Percentiles rank a stretch among this genome's conserved stretches.
These are phyloP conservation scores for Pantherophis guttatus DNA, from an alignment of 2,113 vertebrate genomes.

Conservation along the genomic window DNA sequence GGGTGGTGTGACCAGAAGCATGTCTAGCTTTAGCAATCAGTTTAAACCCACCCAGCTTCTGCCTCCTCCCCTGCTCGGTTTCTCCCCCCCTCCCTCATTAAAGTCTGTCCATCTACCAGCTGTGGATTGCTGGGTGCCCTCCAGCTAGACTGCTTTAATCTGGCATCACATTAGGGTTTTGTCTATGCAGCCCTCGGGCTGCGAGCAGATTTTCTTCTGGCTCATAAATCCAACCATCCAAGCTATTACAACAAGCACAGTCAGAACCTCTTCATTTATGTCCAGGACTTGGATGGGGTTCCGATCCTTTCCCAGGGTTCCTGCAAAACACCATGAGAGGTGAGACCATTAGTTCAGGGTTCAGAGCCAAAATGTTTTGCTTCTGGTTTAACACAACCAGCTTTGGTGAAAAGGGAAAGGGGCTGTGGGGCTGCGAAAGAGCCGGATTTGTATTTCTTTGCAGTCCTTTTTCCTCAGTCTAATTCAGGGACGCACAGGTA, in stretches of 20 bases:
- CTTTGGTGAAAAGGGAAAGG: neutral
- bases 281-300: neutral
- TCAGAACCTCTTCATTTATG: neutral
- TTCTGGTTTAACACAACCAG: accelerated
- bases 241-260: neutral
- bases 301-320: neutral
- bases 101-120: neutral
- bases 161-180: neutral
- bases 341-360: neutral
- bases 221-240: slow-evolving; percentile 5
- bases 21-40: neutral
- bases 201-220: neutral
- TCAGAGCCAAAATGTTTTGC: neutral
- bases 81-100: neutral
- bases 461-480: neutral
- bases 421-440: neutral
- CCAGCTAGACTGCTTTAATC: neutral
- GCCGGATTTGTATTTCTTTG: neutral
- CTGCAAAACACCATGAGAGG: neutral
- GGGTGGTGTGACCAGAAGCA: neutral
- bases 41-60: neutral
- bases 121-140: neutral
- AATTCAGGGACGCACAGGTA: neutral
- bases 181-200: neutral
- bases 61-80: neutral